Evolutionary conservation across 2,888 invertebrate genomes (phyloP), one percentile per base, ranked within the genome.

Genomic region (Branchipolynoe longqiensis): DNA sequence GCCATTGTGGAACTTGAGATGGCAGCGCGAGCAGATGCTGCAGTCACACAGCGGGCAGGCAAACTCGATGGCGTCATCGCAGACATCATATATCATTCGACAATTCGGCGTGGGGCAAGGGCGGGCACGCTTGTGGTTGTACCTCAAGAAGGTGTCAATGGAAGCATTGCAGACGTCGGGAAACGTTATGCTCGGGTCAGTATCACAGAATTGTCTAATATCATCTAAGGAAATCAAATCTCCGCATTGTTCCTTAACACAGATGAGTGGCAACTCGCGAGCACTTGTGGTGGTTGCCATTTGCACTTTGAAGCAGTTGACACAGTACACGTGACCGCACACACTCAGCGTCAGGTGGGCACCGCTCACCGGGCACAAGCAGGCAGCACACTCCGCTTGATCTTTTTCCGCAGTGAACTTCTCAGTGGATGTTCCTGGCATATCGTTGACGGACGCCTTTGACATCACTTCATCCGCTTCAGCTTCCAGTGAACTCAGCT

Each of bases 41-140:
- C 59, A 59, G 22, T 82, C 38, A n/a, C 82, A 82, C 14, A 58
- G 33, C 0, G 82, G 59, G 28, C 82, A 82, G 6, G 38, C 18
- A n/a, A 82, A 82, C 38, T 58, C 82, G 33, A 38, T 58, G n/a
- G 82, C 82, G 36, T 58, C 82, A 14, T 82, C 82, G n/a, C 33
- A 36, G 59, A 82, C 82, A 33, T 59, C 59, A 54, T 82, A 82
- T 3, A 82, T 38, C 59, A 56, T 59, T 25, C 33, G 82, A 54
- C 82, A 82, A 28, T 82, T 59, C 0, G 82, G 82, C 6, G 82
- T 58, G 0, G 82, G 82, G 58, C 82, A 82, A 22, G 59, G 59
- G 1, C 82, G 56, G 58, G 82, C 82, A 31, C 56, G 41, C 31
- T 58, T 54, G 18, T 54, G 41, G 36, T 58, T 58, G n/a, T n/a